Percentiles rank a stretch among this genome's conserved stretches.
Conservation (phyloP, 2,888 invertebrate species). For the Marronus borbonicus region DNA sequence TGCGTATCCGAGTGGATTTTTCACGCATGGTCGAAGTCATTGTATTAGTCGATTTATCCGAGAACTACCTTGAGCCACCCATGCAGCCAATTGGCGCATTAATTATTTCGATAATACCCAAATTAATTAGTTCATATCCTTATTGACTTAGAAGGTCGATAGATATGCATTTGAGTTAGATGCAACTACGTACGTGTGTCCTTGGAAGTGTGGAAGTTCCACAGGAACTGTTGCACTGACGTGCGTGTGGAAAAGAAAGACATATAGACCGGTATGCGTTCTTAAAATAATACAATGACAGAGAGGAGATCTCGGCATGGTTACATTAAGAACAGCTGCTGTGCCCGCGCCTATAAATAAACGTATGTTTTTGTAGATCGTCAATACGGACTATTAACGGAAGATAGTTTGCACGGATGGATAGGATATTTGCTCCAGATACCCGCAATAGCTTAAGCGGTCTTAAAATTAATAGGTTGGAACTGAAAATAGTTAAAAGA, state of each 20-base stretch:
- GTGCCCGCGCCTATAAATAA: constrained; percentile 18
- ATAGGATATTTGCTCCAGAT: constrained; percentile 35
- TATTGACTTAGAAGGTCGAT: background rate
- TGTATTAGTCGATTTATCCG: too few species aligned
- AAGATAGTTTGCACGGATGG: constrained; percentile 16
- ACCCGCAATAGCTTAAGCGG: background rate
- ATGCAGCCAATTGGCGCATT: background rate
- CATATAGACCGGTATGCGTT: constrained; percentile 4
- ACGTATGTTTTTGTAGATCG: constrained; percentile 29
- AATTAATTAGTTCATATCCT: background rate
- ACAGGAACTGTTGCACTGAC: constrained; percentile 17
- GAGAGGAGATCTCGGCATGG: constrained; percentile 25
- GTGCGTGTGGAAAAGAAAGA: background rate
- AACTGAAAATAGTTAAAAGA: background rate
- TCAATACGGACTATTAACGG: constrained; percentile 32
- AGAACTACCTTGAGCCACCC: too few species aligned
- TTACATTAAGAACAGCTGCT: constrained; percentile 34
- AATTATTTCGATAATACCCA: background rate
- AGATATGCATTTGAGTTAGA: background rate
- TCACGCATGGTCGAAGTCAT: too few species aligned
- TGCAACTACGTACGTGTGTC: background rate
- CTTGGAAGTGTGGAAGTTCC: constrained; percentile 6
- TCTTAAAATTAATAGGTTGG: background rate
- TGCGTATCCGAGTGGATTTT: too few species aligned
- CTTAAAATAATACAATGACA: constrained; percentile 35